Evolutionary conservation across 2,113 vertebrate species (phyloP), one percentile per base, ranked within the genome.

Genomic region (Fulica atra): DNA sequence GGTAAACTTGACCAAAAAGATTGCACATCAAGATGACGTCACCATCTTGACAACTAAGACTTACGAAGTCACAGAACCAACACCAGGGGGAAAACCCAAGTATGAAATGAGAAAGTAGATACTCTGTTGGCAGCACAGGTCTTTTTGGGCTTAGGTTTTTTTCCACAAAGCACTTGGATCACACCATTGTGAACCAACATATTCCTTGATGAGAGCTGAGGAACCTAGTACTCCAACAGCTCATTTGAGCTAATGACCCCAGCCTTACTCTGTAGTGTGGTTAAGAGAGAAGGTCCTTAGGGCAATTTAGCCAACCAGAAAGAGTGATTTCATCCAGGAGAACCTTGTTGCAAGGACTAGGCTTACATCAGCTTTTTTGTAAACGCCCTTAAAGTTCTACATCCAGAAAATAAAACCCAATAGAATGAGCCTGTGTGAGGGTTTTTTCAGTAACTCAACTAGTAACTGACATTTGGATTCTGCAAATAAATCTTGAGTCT

Each of bases 11-110:
- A 68, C 15, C 28, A 50, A 63, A 79, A 79, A 59, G 48, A 74
- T 0, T 60, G 31, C 38, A 38, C 0, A 0, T 60, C 66, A 71
- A 73, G 56, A 86, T 2, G 33, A 63, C 4, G 21, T 38, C 28
- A 56, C 36, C 48, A 76, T 46, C 71, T 80, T 3, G 42, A 69
- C 3, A 7, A 65, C 21, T 10, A 42, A 66, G 35, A 64, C 24
- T 61, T 21, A 31, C 3, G 42, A 36, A 50, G 18, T 33, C 73
- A 73, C 0, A 92, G 66, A 88, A 72, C 15, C 57, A 92, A 36
- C 29, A 73, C 11, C 7, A 50, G 11, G 21, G 26, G 16, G 38
- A 84, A 86, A 69, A 7, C 10, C 21, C 2, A 69, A 80, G 40
- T 16, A 28, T 8, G 24, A 57, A 11, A 72, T 1, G 1, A 72